phyloP scores from a whole-genome alignment of 53 echinoderm and acorn worm species.

The Patiria pectinifera region DNA sequence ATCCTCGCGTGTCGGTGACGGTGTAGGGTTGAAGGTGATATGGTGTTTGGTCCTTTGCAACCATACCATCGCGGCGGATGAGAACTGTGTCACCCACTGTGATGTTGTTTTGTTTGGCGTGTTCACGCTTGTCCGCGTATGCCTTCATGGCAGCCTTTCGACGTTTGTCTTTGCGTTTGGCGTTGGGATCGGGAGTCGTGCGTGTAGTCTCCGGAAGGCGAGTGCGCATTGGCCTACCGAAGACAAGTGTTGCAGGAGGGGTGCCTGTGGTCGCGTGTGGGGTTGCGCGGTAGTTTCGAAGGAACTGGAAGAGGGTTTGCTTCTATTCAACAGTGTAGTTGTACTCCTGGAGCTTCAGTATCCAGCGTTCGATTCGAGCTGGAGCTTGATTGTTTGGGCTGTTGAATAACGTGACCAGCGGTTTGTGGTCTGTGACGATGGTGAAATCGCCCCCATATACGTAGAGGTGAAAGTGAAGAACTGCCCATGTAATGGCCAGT shows the following conservation, averaged over 20 bases:
- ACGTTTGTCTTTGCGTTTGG: constrained; percentile 10
- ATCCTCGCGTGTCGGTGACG: constrained; percentile 38
- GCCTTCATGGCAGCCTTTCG: background rate
- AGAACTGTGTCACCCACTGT: constrained; percentile 34
- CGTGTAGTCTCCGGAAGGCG: constrained; percentile 11
- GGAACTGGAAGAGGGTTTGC: constrained; percentile 67
- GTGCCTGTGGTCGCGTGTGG: constrained; percentile 71
- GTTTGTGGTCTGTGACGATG: too few species aligned
- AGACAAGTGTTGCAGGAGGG: constrained; percentile 41
- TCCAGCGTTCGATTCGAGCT: too few species aligned
- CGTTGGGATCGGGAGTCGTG: background rate
- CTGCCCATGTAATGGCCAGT: too few species aligned
- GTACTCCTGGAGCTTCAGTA: too few species aligned
- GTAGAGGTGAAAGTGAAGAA: too few species aligned
- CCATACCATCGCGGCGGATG: constrained; percentile 24
- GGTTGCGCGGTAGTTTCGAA: constrained; percentile 73
- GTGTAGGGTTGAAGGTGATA: constrained; percentile 53
- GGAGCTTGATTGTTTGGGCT: too few species aligned
- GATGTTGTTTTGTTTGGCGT: background rate
- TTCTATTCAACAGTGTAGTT: too few species aligned
- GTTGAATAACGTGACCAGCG: too few species aligned
- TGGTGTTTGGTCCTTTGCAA: constrained; percentile 44
- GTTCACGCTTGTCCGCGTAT: constrained; percentile 31
- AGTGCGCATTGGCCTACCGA: constrained; percentile 19
- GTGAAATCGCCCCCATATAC: too few species aligned